Evolutionary conservation across 1,140 invertebrate species (phyloP).

Genomic region (Bradynema listronoti): DNA sequence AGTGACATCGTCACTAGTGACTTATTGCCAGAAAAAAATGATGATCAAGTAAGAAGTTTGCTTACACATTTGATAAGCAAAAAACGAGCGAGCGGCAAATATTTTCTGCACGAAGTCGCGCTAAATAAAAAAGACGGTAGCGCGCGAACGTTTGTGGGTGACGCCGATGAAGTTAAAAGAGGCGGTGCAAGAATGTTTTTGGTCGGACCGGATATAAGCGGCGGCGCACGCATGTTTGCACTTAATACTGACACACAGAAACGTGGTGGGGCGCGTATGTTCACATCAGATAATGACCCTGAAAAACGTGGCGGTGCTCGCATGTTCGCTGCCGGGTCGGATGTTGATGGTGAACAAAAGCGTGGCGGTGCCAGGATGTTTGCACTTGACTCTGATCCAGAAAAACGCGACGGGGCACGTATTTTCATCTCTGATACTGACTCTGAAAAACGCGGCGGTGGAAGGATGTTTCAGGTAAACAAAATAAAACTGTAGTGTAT

Average conservation of each 20-base stretch:
- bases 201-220: slow-evolving; percentile 10
- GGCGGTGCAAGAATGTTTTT: slow-evolving; percentile 10
- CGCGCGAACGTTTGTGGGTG: not conserved
- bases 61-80: no score
- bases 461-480: not conserved
- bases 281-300: not conserved
- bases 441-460: slow-evolving; percentile 11
- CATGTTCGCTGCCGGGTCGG: not conserved
- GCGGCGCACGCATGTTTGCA: slow-evolving; percentile 13
- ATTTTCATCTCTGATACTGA: not conserved
- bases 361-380: slow-evolving; percentile 17
- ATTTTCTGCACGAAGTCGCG: slow-evolving; percentile 13
- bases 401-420: slow-evolving; percentile 2
- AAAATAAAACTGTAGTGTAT: no score
- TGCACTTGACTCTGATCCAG: not conserved
- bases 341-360: not conserved
- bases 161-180: slow-evolving; percentile 9
- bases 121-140: slow-evolving; percentile 6
- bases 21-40: no score
- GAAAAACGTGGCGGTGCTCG: slow-evolving; percentile 12
- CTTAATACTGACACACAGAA: not conserved
- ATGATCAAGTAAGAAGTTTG: no score
- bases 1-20: no score
- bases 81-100: slow-evolving; percentile 25
- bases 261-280: slow-evolving; percentile 1